Conservation (phyloP, 1,140 invertebrate genomes). For the Bombyx mori region DNA sequence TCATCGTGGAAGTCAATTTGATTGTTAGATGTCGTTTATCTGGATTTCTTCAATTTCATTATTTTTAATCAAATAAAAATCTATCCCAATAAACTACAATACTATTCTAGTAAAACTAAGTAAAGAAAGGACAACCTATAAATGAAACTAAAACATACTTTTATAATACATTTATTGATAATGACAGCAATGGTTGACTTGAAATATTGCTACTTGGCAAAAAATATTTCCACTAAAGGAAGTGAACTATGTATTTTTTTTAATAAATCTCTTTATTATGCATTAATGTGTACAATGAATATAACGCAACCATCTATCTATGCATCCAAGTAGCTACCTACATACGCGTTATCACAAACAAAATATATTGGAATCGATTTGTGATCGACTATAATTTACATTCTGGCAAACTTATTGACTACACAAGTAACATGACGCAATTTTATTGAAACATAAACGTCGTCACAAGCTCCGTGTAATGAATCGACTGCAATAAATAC, state of each 20-base stretch:
- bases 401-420: constrained; percentile 46
- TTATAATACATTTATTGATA: constrained; percentile 70
- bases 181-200: constrained; percentile 69
- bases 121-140: constrained; percentile 2
- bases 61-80: too few relatives aligned
- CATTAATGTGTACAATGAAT: constrained; percentile 48
- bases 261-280: constrained; percentile 64
- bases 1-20: too few relatives aligned
- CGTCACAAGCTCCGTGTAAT: constrained; percentile 42
- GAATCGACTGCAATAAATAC: constrained; percentile 66
- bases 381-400: constrained; percentile 55
- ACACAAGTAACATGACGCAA: constrained; percentile 32
- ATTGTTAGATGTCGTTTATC: too few relatives aligned
- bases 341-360: constrained; percentile 10
- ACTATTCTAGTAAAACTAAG: not conserved
- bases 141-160: constrained; percentile 41
- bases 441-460: constrained; percentile 34
- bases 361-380: constrained; percentile 39
- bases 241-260: constrained; percentile 62
- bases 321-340: constrained; percentile 19
- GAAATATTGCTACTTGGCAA: constrained; percentile 64
- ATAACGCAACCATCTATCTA: constrained; percentile 60
- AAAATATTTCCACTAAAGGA: constrained; percentile 61
- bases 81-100: too few relatives aligned
- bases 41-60: too few relatives aligned